These are phyloP conservation scores for Larimichthys polyactis DNA, from an alignment of 2,113 vertebrate genomes.

Conservation along the genomic window DNA sequence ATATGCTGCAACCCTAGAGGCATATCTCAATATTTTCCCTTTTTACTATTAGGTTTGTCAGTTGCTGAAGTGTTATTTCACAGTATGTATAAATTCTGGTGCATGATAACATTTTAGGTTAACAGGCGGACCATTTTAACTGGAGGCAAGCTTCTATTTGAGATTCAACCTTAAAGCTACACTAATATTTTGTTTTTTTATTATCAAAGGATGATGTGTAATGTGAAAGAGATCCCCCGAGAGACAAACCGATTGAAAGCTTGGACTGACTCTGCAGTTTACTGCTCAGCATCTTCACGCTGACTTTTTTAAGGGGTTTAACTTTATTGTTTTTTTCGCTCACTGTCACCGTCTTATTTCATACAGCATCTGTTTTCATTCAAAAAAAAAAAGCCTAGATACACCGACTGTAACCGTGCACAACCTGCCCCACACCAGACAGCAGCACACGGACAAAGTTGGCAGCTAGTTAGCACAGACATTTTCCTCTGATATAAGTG, in stretches of 20 bases:
- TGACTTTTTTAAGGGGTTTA: neutral
- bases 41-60: neutral
- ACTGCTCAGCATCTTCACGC: neutral
- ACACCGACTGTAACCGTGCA: neutral
- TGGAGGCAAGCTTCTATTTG: neutral
- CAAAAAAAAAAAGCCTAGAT: neutral
- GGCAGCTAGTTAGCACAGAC: conserved; percentile 10
- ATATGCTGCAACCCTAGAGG: neutral
- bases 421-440: neutral
- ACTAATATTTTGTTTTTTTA: neutral
- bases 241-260: neutral
- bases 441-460: neutral
- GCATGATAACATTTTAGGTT: neutral
- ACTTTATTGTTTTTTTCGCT: neutral
- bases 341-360: neutral
- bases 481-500: no score
- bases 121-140: neutral
- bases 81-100: neutral
- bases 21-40: neutral
- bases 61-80: neutral
- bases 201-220: neutral
- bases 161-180: neutral
- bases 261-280: neutral
- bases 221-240: neutral
- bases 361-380: neutral